Evolutionary conservation across 1,140 invertebrate genomes (phyloP), one percentile per base, ranked within the genome.

Genomic region (Achroia grisella): DNA sequence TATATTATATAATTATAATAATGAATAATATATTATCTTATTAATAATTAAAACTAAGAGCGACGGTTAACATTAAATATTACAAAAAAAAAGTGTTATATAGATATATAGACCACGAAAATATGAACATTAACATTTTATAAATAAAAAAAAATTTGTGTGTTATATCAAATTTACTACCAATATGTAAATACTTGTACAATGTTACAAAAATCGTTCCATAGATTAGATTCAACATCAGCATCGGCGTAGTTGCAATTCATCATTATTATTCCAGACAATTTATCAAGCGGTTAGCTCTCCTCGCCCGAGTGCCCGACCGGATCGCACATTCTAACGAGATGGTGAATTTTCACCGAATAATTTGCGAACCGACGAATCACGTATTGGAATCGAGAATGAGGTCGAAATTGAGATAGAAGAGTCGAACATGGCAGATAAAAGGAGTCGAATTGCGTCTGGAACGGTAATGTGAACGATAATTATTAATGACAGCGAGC

Each of bases 191-290:
- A 39, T 34, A n/a, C n/a, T n/a, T n/a, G n/a, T n/a, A 8, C 28
- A 50, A 29, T 13, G 33, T 14, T 14, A 14, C 33, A 13, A 60
- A 59, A 68, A 64, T 58, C 40, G 53, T 42, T 63, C 56, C 56
- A 68, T 70, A 74, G 75, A 78, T 74, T 78, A 71, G 69, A 69
- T 70, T 58, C 56, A 66, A 68, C 70, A 74, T 63, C 60, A 55
- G 62, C 62, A 69, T 59, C 64, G 59, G 56, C 57, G 59, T 79
- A 84, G 80, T 78, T 79, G 80, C 77, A 80, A 84, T 84, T 84
- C 80, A 84, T 84, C 80, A 84, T 84, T 84, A 81, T 84, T 84
- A 84, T 84, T 84, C 80, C 80, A 80, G 76, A 77, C 80, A 81
- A 84, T 84, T 84, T 84, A 81, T 81, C 80, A 84, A 80, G 77